Base-by-base conservation (phyloP, 2,113 vertebrate genomes). In the Rhea pennata region DNA sequence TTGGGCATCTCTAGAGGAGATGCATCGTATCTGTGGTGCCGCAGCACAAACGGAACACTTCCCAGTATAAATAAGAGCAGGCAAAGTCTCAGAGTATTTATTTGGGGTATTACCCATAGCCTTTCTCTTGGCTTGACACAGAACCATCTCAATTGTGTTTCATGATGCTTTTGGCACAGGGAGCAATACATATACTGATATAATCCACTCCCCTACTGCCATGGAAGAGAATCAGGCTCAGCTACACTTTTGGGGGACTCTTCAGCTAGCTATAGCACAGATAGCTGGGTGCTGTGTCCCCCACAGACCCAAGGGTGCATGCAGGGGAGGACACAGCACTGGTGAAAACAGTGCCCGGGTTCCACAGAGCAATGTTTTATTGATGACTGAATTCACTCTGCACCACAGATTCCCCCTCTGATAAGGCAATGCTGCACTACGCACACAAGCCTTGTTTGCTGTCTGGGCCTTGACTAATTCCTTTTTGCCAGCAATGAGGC, bases 401-500 rank as follows among this genome's bases (percentile, higher is more conserved):
- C n/a, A 40, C 33, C 14, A 20, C 10, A n/a, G 20, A 40, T 23
- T 29, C 33, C n/a, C 9, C 19, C 33, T 36, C 15, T 10, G 11
- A 21, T 23, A 24, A 40, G 62, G 62, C 62, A 65, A 4, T 67
- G 56, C 9, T 44, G 29, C 42, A 44, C 7, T 46, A 7, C 0
- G 2, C 39, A 36, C 39, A 36, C 10, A 56, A 86, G 58, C n/a
- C 24, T 40, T 12, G 26, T 23, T 21, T 1, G 0, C 26, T 4
- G 2, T 20, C 53, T 15, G 27, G 27, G 29, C 53, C 61, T 62
- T 1, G 0, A 1, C 0, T 2, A 8, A 9, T 0, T 0, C 31
- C 46, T 54, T 44, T 69, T 66, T 0, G 0, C 69, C 33, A 23
- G 50, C 91, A 27, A 44, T 0, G 2, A 53, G 58, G 13, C 44